Base-by-base conservation (phyloP, 2,888 invertebrate genomes). In the Mimumesa dahlbomi region DNA sequence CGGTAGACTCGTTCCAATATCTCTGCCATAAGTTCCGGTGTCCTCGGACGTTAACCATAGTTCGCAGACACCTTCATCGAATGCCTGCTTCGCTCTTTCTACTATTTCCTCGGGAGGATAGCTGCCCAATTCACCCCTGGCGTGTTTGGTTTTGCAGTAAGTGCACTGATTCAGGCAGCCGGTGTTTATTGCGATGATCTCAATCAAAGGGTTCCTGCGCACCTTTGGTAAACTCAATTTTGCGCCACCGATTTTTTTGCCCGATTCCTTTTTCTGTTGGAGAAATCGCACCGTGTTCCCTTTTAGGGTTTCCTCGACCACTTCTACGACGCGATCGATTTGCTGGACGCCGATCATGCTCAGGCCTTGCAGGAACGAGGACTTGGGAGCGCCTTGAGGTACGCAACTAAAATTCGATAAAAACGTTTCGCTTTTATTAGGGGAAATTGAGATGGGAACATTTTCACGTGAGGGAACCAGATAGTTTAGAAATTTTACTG, bases 31-130 rank as follows among this genome's bases (percentile, higher is more conserved):
- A 0, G 99, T 97, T 86, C 98, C 99, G 0, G 98, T 97, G 87
- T 99, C 99, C 89, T 99, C 99, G 1, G 98, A 98, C 0, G 99
- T 99, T 16, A 99, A 90, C 99, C 99, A 99, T 11, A 99, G 93
- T 90, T 99, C 99, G 56, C 95, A 94, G 2, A 98, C 98, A 0
- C 98, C 98, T 89, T 99, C 98, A 64, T 91, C 89, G 85, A 96
- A 98, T 0, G 96, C 96, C 90, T 97, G 96, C 29, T 91, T 90
- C 0, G 97, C 98, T 73, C 98, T 91, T 62, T 93, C 94, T 0
- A 98, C 93, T 43, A 99, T 97, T 88, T 98, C 96, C 48, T 95
- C 95, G 0, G 96, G 95, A 0, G 94, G 93, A 88, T 98, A 98
- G 86, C 98, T 98, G 0, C 96, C 98, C n/a, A 99, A 90, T 86